Conservation (phyloP, 2,888 invertebrate species). For the Pristionchus exspectatus region DNA sequence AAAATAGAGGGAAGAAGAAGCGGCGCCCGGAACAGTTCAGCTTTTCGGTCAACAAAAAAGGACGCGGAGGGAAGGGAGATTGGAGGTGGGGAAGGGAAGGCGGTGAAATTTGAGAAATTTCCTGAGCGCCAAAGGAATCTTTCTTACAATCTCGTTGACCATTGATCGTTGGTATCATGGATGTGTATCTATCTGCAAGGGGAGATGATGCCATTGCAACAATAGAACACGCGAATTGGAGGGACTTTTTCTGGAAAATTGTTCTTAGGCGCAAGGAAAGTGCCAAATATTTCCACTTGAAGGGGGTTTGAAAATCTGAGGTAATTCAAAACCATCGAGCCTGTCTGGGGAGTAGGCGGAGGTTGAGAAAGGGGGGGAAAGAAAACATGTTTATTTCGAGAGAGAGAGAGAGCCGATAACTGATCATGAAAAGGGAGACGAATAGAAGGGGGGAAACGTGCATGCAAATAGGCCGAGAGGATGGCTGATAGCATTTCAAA, state of each 20-base stretch:
- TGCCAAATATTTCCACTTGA: neutral
- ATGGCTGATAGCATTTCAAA: slow-evolving; percentile 40
- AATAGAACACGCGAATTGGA: neutral
- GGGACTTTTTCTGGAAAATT: neutral
- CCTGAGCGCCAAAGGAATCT: slow-evolving; percentile 2
- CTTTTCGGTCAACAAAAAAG: slow-evolving; percentile 51
- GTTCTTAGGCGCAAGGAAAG: neutral
- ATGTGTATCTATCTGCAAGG: neutral
- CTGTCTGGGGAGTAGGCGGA: neutral
- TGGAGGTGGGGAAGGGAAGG: neutral
- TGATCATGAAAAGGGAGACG: slow-evolving; percentile 17
- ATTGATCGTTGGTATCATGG: neutral
- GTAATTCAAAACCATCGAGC: slow-evolving; percentile 2
- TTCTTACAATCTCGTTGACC: neutral
- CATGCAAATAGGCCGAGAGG: slow-evolving; percentile 8
- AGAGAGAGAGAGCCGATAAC: slow-evolving; percentile 31
- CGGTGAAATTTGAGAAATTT: slow-evolving; percentile 40
- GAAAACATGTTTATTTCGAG: slow-evolving; percentile 31
- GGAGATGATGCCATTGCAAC: neutral
- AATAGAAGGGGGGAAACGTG: slow-evolving; percentile 5
- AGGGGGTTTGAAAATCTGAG: slow-evolving; percentile 10
- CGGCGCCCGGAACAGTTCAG: slow-evolving; percentile 33
- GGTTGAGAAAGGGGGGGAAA: slow-evolving; percentile 1
- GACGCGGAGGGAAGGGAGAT: neutral
- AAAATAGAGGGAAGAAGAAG: slow-evolving; percentile 11